Evolutionary conservation across 2,888 invertebrate genomes (phyloP).

Genomic region (Poecilobothrus nobilitatus): DNA sequence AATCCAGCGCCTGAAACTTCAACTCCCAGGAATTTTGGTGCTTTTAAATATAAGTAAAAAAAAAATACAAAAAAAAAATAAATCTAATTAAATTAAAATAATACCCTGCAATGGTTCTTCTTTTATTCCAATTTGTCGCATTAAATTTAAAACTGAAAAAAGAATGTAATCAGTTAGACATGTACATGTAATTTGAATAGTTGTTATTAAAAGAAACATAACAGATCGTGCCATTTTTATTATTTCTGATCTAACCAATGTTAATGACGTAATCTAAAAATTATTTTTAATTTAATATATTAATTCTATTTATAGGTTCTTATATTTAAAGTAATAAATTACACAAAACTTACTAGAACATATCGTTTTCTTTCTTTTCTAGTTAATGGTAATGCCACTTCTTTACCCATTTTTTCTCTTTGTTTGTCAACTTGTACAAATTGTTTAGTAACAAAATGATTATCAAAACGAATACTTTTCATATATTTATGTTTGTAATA

Average conservation of each 20-base stretch:
- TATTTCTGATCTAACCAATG: conserved; percentile 32
- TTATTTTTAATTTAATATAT: background rate
- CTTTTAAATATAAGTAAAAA: conserved; percentile 29
- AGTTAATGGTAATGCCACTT: conserved; percentile 60
- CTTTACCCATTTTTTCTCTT: conserved; percentile 51
- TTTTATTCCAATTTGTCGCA: conserved; percentile 45
- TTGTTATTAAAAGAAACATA: conserved; percentile 56
- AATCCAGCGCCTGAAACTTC: conserved; percentile 59
- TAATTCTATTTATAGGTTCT: background rate
- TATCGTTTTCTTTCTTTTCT: conserved; percentile 56
- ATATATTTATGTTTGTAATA: conserved; percentile 64
- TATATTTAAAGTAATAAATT: background rate
- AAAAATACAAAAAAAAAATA: background rate
- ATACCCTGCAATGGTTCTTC: conserved; percentile 45
- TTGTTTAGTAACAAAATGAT: conserved; percentile 59
- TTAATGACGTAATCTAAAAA: conserved; percentile 33
- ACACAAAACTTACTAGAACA: conserved; percentile 46
- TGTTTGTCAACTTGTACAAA: conserved; percentile 56
- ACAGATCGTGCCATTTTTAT: conserved; percentile 29
- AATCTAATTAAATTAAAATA: background rate
- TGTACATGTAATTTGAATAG: conserved; percentile 63
- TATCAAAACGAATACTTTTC: conserved; percentile 61
- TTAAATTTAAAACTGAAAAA: conserved; percentile 62
- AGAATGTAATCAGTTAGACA: conserved; percentile 69
- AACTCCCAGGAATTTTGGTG: conserved; percentile 49